phyloP scores from a whole-genome alignment of 1,140 invertebrate species.

The Mylabris phalerata region DNA sequence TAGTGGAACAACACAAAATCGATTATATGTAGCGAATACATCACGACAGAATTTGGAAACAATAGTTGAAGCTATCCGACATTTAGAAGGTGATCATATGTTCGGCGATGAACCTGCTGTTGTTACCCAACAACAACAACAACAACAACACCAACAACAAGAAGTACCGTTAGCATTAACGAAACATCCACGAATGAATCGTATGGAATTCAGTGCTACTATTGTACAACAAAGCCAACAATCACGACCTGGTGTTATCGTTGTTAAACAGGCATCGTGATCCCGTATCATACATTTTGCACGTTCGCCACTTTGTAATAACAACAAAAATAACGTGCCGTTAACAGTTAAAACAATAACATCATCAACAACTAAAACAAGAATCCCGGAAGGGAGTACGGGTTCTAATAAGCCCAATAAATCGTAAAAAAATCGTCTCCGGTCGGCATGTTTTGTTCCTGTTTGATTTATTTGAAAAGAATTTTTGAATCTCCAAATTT shows the following conservation, averaged over 20 bases:
- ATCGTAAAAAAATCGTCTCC: constrained; percentile 6
- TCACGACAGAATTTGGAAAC: constrained; percentile 93
- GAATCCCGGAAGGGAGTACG: constrained; percentile 6
- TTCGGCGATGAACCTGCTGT: constrained; percentile 62
- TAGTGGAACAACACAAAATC: constrained; percentile 40
- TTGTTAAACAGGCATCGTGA: constrained; percentile 68
- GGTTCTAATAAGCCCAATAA: constrained; percentile 3
- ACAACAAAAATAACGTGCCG: background rate
- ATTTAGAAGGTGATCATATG: constrained; percentile 89
- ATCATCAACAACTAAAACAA: too few species aligned
- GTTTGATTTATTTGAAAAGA: background rate
- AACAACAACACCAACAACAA: constrained; percentile 39
- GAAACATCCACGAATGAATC: constrained; percentile 56
- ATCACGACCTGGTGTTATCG: constrained; percentile 76
- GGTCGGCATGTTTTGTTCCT: constrained; percentile 5
- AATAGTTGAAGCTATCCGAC: constrained; percentile 94
- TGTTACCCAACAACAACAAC: constrained; percentile 55
- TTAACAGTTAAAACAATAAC: background rate
- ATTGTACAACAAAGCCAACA: constrained; percentile 50
- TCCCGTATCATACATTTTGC: constrained; percentile 35
- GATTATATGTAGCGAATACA: constrained; percentile 67
- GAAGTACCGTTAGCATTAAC: constrained; percentile 71
- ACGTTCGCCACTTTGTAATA: constrained; percentile 5
- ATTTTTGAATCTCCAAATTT: background rate
- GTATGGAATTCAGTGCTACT: constrained; percentile 51